phyloP scores from a whole-genome alignment of 2,113 vertebrate species.

The Mesitornis unicolor region DNA sequence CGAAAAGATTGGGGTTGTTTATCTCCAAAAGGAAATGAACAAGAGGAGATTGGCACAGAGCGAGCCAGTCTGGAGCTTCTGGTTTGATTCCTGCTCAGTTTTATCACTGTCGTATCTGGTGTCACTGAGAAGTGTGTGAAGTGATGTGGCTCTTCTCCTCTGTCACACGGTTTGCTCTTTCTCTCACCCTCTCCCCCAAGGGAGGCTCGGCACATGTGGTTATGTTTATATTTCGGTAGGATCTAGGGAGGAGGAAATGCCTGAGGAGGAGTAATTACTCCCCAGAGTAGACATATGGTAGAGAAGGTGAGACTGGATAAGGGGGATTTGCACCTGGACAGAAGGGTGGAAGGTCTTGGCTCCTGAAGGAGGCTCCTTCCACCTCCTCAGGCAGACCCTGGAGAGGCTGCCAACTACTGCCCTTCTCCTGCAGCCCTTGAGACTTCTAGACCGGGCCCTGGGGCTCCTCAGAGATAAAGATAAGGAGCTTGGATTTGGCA shows the following conservation, averaged over 20 bases:
- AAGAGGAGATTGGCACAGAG: background rate
- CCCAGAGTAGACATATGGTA: background rate
- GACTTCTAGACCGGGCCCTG: background rate
- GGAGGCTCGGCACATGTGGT: background rate
- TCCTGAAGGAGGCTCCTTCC: background rate
- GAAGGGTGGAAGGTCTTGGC: background rate
- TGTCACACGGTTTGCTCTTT: background rate
- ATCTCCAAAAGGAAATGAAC: slow-evolving; percentile 39
- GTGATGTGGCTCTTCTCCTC: background rate
- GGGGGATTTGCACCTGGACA: background rate
- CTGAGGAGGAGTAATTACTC: background rate
- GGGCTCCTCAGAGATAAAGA: background rate
- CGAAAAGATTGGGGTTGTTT: background rate
- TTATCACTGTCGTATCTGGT: slow-evolving; percentile 3
- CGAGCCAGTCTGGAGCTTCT: background rate
- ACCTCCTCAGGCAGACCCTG: background rate
- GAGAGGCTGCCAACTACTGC: background rate
- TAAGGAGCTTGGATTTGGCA: background rate
- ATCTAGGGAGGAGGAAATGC: background rate
- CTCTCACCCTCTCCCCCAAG: background rate
- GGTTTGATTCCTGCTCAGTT: slow-evolving; percentile 1
- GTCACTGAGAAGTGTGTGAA: background rate
- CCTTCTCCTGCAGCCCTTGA: background rate
- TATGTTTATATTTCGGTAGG: background rate
- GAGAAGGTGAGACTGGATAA: background rate